Conservation (phyloP, 2,888 invertebrate species). For the Disparrhopalites patrizii region DNA sequence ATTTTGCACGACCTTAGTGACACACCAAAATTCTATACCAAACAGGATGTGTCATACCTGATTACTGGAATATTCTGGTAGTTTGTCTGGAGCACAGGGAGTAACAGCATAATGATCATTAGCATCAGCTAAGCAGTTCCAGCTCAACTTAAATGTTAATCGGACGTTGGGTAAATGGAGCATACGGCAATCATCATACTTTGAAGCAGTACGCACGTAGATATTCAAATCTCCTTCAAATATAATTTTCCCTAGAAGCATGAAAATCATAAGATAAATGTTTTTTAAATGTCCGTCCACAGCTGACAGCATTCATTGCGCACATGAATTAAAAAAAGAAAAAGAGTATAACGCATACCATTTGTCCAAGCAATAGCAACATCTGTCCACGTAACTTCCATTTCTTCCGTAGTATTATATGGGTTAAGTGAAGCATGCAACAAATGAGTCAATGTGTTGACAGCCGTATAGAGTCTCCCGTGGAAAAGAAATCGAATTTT, state of each 20-base stretch:
- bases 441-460: slow-evolving; percentile 81
- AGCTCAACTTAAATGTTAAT: slow-evolving; percentile 75
- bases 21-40: neutral
- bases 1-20: neutral
- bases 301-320: no score
- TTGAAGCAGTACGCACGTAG: slow-evolving; percentile 93
- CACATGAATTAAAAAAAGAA: no score
- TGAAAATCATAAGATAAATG: no score
- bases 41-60: slow-evolving; percentile 58
- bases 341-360: slow-evolving; percentile 55
- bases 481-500: slow-evolving; percentile 88
- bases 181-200: slow-evolving; percentile 96
- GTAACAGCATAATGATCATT: slow-evolving; percentile 94
- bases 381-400: slow-evolving; percentile 94
- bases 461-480: slow-evolving; percentile 83
- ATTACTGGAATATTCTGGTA: slow-evolving; percentile 95
- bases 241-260: slow-evolving; percentile 66
- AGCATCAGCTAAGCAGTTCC: slow-evolving; percentile 88
- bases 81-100: slow-evolving; percentile 91
- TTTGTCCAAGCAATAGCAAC: slow-evolving; percentile 95
- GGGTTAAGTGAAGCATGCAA: slow-evolving; percentile 96
- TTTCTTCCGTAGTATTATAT: slow-evolving; percentile 97
- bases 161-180: slow-evolving; percentile 85
- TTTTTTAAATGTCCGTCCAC: no score
- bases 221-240: slow-evolving; percentile 92